phyloP scores from a whole-genome alignment of 2,113 vertebrate genomes.

The Leucopsar rothschildi region DNA sequence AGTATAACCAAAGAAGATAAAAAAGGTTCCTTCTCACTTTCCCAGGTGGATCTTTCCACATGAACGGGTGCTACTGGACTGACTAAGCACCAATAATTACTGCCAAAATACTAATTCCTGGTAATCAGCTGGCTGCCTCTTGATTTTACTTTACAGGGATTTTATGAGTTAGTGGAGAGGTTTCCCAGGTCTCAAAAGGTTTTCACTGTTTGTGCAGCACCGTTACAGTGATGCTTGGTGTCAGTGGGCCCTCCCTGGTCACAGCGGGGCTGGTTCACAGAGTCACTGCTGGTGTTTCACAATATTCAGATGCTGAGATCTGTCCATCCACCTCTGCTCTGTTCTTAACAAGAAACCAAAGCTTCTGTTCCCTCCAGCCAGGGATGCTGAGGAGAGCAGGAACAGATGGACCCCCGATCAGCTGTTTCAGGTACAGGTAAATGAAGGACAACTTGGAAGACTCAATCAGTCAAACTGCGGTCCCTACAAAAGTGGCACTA shows the following conservation, averaged over 20 bases:
- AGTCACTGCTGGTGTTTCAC: background rate
- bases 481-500: background rate
- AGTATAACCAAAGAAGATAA: background rate
- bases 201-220: background rate
- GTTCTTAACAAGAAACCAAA: background rate
- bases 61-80: background rate
- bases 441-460: background rate
- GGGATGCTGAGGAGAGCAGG: background rate
- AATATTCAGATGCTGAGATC: background rate
- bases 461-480: background rate
- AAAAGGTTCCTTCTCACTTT: background rate
- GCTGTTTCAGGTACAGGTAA: background rate
- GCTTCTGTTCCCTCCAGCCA: background rate
- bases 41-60: background rate
- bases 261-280: fast-evolving
- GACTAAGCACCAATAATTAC: background rate
- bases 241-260: background rate
- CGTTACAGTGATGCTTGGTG: background rate
- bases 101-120: background rate
- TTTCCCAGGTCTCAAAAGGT: background rate
- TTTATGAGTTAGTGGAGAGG: background rate
- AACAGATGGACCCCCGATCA: background rate
- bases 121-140: background rate
- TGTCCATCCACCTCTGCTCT: background rate
- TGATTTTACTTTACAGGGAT: background rate